Base-by-base conservation (phyloP, 2,797 vertebrate genomes). In the Coranthus polyacanthus region DNA sequence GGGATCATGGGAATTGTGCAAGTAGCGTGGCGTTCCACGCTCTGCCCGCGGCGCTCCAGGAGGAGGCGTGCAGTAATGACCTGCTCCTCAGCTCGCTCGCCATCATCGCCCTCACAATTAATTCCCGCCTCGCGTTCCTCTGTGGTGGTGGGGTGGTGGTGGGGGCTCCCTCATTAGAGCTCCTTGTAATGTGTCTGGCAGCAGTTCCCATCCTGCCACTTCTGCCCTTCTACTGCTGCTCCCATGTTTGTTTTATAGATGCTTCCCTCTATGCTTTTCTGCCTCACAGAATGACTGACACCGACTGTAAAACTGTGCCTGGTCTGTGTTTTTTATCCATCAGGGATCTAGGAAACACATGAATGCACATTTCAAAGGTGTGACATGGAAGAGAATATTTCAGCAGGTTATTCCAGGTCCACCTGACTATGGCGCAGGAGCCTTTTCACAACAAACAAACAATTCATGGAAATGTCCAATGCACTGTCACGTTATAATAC, bases 41-140 rank as follows among this genome's bases (percentile, higher is more conserved):
- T 91, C 83, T 88, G 89, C 93, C 91, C 83, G 89, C 84, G 89
- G 92, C 89, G 90, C 88, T 92, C 88, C 89, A 83, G 90, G 89
- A 92, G 90, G 90, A 92, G 89, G 88, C 85, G 91, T 85, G 89
- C 88, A 80, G 90, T 94, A 93, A 94, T 93, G 93, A 93, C 91
- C 92, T 91, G 90, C 90, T 93, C 92, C 91, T 90, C 89, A 87
- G 91, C 91, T 90, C 72, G 77, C 87, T 90, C 91, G 89, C 91
- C 92, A 92, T 91, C 90, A 89, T 92, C 89, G 82, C 91, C 88
- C 89, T 90, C 89, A 84, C 92, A 93, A 92, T 93, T 93, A 92
- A 93, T 93, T 93, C 92, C 90, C 82, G 87, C 88, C 88, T 90
- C 76, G 88, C 81, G 80, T 89, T 86, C 84, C 85, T 89, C 84